phyloP scores from a whole-genome alignment of 2,797 vertebrate species.

The Sphenodon punctatus region DNA sequence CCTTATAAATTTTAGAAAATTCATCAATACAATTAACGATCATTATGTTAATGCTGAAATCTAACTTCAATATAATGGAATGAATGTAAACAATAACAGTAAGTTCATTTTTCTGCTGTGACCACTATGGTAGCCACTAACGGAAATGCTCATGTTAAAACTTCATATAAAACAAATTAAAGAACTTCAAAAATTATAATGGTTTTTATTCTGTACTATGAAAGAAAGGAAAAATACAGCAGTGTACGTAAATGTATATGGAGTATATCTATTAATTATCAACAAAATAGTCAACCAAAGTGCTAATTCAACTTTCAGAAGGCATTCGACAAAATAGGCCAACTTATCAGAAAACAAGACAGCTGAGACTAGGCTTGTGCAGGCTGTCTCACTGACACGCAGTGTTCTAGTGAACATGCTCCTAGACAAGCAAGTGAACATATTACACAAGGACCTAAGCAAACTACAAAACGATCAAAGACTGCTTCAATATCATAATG shows the following conservation, averaged over 20 bases:
- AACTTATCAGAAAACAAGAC: constrained; percentile 27
- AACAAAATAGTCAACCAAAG: constrained; percentile 35
- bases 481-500: constrained; percentile 67
- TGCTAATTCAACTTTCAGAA: constrained; percentile 30
- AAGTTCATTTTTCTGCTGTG: not conserved
- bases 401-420: constrained; percentile 52
- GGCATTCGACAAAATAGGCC: constrained; percentile 50
- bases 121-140: not conserved
- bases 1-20: not conserved
- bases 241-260: constrained; percentile 14
- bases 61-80: not conserved
- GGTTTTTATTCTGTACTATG: not conserved
- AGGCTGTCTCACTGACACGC: constrained; percentile 41
- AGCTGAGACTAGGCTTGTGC: constrained; percentile 30
- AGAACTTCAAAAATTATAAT: not conserved
- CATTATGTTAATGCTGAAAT: not conserved
- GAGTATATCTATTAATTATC: constrained; percentile 50
- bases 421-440: constrained; percentile 60
- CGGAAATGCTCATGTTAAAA: not conserved
- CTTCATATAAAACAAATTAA: not conserved
- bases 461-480: constrained; percentile 73
- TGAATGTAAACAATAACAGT: not conserved
- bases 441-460: constrained; percentile 59
- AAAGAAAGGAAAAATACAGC: constrained; percentile 17
- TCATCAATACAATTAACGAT: not conserved